phyloP scores from a whole-genome alignment of 2,797 vertebrate species.

The Sibirionetta formosa region DNA sequence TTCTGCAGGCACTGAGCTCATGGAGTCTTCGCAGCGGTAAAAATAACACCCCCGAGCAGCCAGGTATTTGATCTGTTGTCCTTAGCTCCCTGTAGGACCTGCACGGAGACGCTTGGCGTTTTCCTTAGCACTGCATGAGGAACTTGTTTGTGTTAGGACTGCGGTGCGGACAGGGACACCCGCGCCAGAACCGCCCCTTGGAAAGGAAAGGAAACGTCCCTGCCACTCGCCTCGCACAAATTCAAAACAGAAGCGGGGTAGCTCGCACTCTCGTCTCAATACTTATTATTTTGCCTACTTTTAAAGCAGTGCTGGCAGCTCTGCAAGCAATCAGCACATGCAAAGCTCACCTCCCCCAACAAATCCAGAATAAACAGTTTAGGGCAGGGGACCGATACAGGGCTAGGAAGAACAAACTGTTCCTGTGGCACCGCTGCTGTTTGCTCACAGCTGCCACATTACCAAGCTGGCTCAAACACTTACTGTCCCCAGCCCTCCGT shows the following conservation, averaged over 20 bases:
- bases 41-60: constrained; percentile 60
- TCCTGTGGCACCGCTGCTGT: background rate
- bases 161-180: constrained; percentile 34
- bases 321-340: background rate
- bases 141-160: constrained; percentile 60
- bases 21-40: constrained; percentile 22
- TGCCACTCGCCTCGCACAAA: background rate
- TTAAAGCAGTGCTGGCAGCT: constrained; percentile 14
- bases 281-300: constrained; percentile 12
- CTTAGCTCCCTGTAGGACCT: constrained; percentile 37
- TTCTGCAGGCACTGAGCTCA: constrained; percentile 55
- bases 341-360: background rate
- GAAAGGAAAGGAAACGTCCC: constrained; percentile 52
- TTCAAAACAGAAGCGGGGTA: constrained; percentile 50
- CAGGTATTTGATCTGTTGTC: constrained; percentile 69
- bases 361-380: constrained; percentile 3
- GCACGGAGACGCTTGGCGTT: constrained; percentile 46
- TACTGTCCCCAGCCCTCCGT: background rate
- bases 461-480: background rate
- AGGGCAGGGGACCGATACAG: background rate
- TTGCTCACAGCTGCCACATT: background rate
- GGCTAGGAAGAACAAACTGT: background rate
- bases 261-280: background rate
- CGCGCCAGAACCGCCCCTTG: constrained; percentile 4
- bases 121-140: constrained; percentile 57